Evolutionary conservation across 2,797 vertebrate species (phyloP), one percentile per base, ranked within the genome.

Genomic region (Florisuga fusca): DNA sequence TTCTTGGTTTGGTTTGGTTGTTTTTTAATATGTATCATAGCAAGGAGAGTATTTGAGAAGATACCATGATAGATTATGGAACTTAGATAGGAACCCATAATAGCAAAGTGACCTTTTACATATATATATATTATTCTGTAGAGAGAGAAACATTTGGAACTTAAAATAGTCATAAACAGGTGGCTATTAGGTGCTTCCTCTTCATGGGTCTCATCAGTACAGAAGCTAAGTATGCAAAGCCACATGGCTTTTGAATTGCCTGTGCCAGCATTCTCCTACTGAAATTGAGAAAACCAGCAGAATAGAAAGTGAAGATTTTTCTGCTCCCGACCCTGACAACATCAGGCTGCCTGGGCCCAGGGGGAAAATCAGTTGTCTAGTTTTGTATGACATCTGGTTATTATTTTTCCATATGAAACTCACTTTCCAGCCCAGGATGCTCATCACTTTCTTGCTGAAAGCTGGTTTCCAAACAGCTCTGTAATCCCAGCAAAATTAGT

Each of bases 111-210:
- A 71, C 36, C 83, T 96, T 90, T 92, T 92, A 74, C 93, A 55
- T 95, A 87, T 96, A 96, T 87, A 96, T 57, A 53, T 96, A 29
- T 92, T 90, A 14, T 57, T 93, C 86, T 89, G 13, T 64, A 76
- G 7, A 73, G 48, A 92, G 34, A 85, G 82, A 95, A 95, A 82
- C 72, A 94, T 95, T 94, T 81, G 93, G 94, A 96, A 38, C 54
- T 95, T 97, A 95, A 68, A 81, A 92, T 94, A 86, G 71, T 93
- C 41, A 12, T 87, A 93, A 96, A 94, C 86, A 97, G 91, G 90
- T 97, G 94, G 82, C 76, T 97, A 87, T 93, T 94, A 93, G 88
- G 63, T 94, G 53, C 71, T 68, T 92, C 83, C 92, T 18, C 71
- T 94, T 95, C 88, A 90, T 48, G 64, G 62, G 29, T 85, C 74